Percentiles rank a stretch among this genome's conserved stretches.
Evolutionary conservation across 2,888 invertebrate genomes (phyloP).

Genomic region (Electrophaes corylata): DNA sequence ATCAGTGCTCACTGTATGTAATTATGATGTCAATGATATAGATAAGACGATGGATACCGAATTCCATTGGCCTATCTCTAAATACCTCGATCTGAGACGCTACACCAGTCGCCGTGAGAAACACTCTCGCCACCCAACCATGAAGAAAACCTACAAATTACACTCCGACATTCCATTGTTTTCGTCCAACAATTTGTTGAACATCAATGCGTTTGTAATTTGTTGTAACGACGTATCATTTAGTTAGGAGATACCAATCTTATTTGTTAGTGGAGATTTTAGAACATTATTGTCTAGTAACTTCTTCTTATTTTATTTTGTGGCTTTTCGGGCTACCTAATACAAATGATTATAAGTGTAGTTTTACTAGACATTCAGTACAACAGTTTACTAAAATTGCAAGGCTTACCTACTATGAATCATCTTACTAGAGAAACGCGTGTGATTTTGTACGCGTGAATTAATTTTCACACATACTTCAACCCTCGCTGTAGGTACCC

Average conservation of each 20-base stretch:
- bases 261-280: background rate
- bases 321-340: too few relatives aligned
- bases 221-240: slow-evolving; percentile 26
- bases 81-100: slow-evolving; percentile 13
- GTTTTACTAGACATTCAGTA: too few relatives aligned
- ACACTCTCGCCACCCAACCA: slow-evolving; percentile 11
- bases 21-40: background rate
- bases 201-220: slow-evolving; percentile 23
- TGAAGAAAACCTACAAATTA: slow-evolving; percentile 34
- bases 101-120: slow-evolving; percentile 26
- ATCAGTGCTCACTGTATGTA: too few relatives aligned
- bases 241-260: slow-evolving; percentile 25
- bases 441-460: too few relatives aligned
- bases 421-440: too few relatives aligned
- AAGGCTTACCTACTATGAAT: too few relatives aligned
- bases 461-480: too few relatives aligned
- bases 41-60: slow-evolving; percentile 13
- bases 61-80: slow-evolving; percentile 8
- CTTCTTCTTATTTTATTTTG: too few relatives aligned
- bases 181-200: slow-evolving; percentile 29
- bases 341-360: too few relatives aligned
- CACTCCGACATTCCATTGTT: slow-evolving; percentile 31
- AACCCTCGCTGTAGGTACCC: too few relatives aligned
- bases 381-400: too few relatives aligned
- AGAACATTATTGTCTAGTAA: background rate